These are phyloP conservation scores for Threskiornis aethiopicus DNA, from an alignment of 2,797 vertebrate genomes.

Conservation along the genomic window DNA sequence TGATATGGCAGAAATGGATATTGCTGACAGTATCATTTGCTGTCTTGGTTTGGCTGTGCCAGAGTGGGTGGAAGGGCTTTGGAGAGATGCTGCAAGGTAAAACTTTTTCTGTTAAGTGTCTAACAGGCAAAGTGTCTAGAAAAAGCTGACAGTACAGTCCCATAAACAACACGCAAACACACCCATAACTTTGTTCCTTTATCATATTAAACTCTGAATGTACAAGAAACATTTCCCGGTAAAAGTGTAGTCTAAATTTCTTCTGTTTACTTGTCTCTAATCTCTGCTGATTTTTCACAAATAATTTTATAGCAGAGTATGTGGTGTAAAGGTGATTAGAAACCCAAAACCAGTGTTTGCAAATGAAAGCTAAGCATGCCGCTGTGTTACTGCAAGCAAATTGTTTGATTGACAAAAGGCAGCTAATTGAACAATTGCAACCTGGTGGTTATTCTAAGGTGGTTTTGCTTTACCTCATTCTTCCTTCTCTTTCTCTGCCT, in stretches of 20 bases:
- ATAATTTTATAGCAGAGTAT: background rate
- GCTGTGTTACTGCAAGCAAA: background rate
- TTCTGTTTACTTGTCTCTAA: background rate
- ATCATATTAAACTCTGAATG: background rate
- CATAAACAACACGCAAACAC: background rate
- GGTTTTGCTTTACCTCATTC: background rate
- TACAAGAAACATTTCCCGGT: background rate
- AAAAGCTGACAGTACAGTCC: background rate
- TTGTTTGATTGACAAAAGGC: background rate
- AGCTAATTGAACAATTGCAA: too few species aligned
- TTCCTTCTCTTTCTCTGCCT: background rate
- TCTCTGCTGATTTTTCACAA: background rate
- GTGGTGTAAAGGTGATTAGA: background rate
- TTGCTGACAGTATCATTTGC: background rate
- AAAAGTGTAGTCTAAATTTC: background rate
- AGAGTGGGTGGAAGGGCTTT: background rate
- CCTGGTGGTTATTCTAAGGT: background rate
- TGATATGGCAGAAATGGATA: background rate
- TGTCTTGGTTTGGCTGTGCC: background rate
- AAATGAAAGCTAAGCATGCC: background rate
- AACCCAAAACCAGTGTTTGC: background rate
- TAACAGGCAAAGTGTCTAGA: background rate
- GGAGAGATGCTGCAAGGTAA: background rate
- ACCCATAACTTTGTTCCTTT: background rate
- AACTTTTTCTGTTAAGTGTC: background rate